These are phyloP conservation scores for Strigamia crassipes DNA, from an alignment of 2,888 invertebrate species.

Conservation along the genomic window DNA sequence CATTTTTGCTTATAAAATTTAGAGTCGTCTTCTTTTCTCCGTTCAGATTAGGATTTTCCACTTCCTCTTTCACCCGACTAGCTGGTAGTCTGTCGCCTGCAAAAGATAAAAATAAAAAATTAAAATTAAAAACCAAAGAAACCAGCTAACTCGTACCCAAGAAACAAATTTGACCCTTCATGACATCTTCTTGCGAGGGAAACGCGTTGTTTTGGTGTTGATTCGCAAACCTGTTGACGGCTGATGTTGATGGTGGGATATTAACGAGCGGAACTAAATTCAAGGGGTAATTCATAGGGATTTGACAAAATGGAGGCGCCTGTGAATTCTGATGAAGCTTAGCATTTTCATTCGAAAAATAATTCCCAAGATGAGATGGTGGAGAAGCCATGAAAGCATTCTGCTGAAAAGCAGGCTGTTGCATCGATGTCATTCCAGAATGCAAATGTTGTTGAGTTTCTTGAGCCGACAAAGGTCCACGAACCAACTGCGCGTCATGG, in stretches of 20 bases:
- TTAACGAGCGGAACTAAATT: background rate
- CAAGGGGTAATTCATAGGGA: background rate
- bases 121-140: background rate
- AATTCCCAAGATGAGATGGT: background rate
- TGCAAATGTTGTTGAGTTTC: conserved; percentile 1
- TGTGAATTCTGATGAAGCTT: conserved; percentile 33
- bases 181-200: background rate
- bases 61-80: background rate
- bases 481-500: background rate
- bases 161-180: conserved; percentile 16
- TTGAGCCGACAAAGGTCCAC: background rate
- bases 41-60: background rate
- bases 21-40: background rate
- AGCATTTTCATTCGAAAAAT: background rate
- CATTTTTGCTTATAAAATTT: conserved; percentile 12
- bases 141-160: background rate
- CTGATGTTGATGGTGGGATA: background rate
- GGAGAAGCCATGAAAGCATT: background rate
- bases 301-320: conserved; percentile 8
- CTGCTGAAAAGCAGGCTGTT: background rate
- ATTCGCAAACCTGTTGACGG: background rate
- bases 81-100: background rate
- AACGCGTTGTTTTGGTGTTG: conserved; percentile 3
- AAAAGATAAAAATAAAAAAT: background rate
- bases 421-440: background rate